A percentile compares a stretch with the other conserved stretches of the same genome.
Evolutionary conservation across 2,888 invertebrate species (phyloP).

Genomic region (Tachystola acroxantha): DNA sequence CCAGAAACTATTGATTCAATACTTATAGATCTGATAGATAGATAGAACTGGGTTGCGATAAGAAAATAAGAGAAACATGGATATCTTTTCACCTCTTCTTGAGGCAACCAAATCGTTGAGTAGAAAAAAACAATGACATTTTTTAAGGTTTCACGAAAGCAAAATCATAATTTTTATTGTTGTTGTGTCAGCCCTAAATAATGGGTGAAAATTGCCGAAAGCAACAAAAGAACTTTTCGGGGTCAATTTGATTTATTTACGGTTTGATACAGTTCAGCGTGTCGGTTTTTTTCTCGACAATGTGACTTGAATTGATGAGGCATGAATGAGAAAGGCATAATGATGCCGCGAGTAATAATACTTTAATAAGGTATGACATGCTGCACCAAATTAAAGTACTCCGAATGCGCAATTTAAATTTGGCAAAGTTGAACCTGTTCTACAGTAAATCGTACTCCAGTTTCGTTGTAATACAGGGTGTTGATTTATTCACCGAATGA

Average conservation of each 20-base stretch:
- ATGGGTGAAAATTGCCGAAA: constrained; percentile 68
- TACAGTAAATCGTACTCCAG: too few species aligned
- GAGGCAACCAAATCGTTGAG: too few species aligned
- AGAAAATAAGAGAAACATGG: too few species aligned
- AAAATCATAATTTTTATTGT: too few species aligned
- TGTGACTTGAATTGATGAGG: constrained; percentile 45
- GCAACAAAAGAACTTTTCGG: constrained; percentile 42
- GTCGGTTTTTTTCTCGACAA: constrained; percentile 23
- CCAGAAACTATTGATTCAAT: too few species aligned
- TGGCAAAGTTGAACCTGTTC: neutral
- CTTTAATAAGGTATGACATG: constrained; percentile 6
- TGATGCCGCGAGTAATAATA: constrained; percentile 19
- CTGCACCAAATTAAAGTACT: constrained; percentile 4
- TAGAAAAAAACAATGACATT: too few species aligned
- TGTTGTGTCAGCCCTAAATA: constrained; percentile 12
- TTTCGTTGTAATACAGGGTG: too few species aligned
- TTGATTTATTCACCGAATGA: too few species aligned
- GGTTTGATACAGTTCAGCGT: constrained; percentile 66
- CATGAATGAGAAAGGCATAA: constrained; percentile 21
- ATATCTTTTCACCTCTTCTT: too few species aligned
- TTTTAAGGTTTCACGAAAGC: too few species aligned
- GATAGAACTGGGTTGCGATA: too few species aligned
- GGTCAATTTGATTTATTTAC: constrained; percentile 72
- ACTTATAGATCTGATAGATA: too few species aligned
- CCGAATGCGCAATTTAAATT: neutral